Conservation (phyloP, 2,888 invertebrate species). For the Drosophila prolongata region DNA sequence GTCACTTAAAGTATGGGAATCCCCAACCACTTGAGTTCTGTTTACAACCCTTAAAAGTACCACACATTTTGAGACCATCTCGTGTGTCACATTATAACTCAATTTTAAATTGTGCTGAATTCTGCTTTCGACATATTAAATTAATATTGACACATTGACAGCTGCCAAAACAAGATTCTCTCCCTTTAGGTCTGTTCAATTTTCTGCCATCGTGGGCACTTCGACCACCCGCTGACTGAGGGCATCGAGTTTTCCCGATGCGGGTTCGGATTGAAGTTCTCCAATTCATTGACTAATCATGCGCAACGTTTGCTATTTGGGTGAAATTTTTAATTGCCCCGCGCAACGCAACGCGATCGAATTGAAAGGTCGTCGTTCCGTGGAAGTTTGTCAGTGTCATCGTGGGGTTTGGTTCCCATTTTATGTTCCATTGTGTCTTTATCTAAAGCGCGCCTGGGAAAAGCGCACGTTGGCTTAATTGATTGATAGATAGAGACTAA, state of each 20-base stretch:
- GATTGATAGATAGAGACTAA: slow-evolving; percentile 56
- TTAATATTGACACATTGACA: slow-evolving; percentile 81
- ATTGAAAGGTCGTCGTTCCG: slow-evolving; percentile 47
- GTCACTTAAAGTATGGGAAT: neutral
- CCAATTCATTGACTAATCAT: slow-evolving; percentile 70
- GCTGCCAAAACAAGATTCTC: slow-evolving; percentile 66
- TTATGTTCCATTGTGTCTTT: slow-evolving; percentile 43
- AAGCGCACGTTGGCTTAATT: slow-evolving; percentile 63
- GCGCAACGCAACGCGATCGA: slow-evolving; percentile 46
- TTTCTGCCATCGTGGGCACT: slow-evolving; percentile 37
- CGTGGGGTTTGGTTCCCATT: slow-evolving; percentile 44
- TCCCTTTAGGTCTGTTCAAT: slow-evolving; percentile 22
- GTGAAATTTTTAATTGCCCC: slow-evolving; percentile 72
- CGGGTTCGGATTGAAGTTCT: slow-evolving; percentile 51
- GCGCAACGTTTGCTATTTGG: slow-evolving; percentile 70
- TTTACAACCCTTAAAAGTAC: slow-evolving; percentile 33
- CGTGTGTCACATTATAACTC: slow-evolving; percentile 57
- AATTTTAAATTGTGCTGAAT: slow-evolving; percentile 73
- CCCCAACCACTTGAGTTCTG: slow-evolving; percentile 37
- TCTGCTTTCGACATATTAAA: slow-evolving; percentile 75
- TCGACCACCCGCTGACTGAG: slow-evolving; percentile 43
- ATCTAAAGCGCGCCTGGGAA: slow-evolving; percentile 70
- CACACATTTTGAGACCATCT: slow-evolving; percentile 33
- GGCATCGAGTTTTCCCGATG: slow-evolving; percentile 36
- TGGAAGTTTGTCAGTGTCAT: slow-evolving; percentile 68